Evolutionary conservation across 2,797 vertebrate genomes (phyloP), one percentile per base, ranked within the genome.

Genomic region (Petrocephalus schoutedeni): DNA sequence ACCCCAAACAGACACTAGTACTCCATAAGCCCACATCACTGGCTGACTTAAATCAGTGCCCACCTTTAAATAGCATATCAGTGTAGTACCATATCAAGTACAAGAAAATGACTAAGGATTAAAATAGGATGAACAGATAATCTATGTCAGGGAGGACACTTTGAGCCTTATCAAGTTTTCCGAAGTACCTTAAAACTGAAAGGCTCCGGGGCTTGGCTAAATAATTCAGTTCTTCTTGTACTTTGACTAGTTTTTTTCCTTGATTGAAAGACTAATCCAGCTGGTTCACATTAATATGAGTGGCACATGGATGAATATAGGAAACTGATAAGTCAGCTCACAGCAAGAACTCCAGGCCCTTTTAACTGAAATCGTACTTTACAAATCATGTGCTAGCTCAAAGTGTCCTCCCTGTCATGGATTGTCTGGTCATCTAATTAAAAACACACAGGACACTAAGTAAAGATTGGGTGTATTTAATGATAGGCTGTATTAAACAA

Each of bases 401-500:
- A 12, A 64, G 23, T 71, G 28, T 71, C 64, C 4, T 71, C 64
- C 1, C 64, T 36, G 28, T 4, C 28, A 36, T 71, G 28, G 64
- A 71, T 71, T 36, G 32, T 36, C 12, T 7, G 64, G 28, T 71
- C 64, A 36, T 12, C 2, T 77, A 77, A 77, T 41, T 41, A 77
- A 77, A 77, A 77, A 45, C 32, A 77, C 71, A 7, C 14, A 77
- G 41, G 19, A 77, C 14, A 45, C 71, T 49, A 36, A n/a, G 19
- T 77, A n/a, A 49, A 16, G 45, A 36, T n/a, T 88, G 84, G 21
- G 19, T 89, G 59, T 86, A 23, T 87, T 49, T 90, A 77, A 89
- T 82, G 88, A 87, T 91, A 87, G 91, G 90, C 87, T 88, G 88
- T 87, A 89, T 92, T 91, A 91, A 91, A 91, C 91, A 91, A 90